These are phyloP conservation scores for Telmatherina bonti DNA, from an alignment of 2,797 vertebrate species.

Conservation along the genomic window DNA sequence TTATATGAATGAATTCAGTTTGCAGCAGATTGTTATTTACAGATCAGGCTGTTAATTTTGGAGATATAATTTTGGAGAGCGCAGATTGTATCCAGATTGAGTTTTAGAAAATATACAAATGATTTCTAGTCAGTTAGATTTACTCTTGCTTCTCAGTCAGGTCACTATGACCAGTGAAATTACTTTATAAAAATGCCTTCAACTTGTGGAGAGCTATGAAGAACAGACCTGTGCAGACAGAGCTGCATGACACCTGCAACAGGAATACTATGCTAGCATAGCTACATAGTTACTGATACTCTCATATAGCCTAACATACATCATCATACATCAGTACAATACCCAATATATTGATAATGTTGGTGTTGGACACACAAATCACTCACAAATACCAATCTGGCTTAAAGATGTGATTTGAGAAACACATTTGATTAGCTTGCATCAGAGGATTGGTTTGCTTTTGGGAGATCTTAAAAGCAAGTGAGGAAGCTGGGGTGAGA, in stretches of 20 bases:
- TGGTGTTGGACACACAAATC: background rate
- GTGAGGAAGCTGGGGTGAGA: no score
- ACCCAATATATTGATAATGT: no score
- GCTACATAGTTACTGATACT: background rate
- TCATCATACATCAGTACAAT: no score
- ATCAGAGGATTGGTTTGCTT: background rate
- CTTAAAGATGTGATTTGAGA: background rate
- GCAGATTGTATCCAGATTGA: background rate
- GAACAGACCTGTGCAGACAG: background rate
- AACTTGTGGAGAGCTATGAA: background rate
- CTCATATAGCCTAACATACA: no score
- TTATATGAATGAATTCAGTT: background rate
- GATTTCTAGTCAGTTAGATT: background rate
- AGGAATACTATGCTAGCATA: no score
- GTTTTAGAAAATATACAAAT: background rate
- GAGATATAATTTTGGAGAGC: background rate
- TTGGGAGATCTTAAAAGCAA: background rate
- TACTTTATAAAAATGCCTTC: background rate
- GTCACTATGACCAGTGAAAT: background rate
- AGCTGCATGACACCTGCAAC: no score
- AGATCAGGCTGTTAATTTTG: no score
- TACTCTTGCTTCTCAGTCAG: background rate
- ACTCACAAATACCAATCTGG: background rate
- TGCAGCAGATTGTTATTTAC: no score
- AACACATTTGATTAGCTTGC: slow-evolving; percentile 1